Conservation (phyloP, 2,113 vertebrate genomes). For the Brienomyrus longianalis region DNA sequence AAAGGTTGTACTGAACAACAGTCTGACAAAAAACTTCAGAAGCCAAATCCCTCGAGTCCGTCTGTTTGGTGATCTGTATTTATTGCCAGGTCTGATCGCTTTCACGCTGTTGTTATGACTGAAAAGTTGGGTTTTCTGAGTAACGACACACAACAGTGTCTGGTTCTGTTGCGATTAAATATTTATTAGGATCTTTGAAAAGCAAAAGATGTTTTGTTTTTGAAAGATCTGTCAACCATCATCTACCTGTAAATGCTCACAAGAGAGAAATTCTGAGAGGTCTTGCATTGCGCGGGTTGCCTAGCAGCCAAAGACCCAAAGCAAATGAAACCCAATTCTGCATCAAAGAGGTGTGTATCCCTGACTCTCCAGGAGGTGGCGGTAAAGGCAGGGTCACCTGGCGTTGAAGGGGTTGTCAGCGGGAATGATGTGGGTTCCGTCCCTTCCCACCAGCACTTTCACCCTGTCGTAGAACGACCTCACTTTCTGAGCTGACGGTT, state of each 20-base stretch:
- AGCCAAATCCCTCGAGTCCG: background rate
- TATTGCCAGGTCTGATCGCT: background rate
- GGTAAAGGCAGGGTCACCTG: conserved; percentile 51
- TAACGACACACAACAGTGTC: background rate
- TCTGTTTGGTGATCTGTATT: background rate
- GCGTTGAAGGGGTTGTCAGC: conserved; percentile 80
- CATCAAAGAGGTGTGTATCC: background rate
- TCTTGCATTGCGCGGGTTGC: no score
- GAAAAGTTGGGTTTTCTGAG: background rate
- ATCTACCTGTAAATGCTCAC: conserved; percentile 8
- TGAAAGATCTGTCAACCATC: background rate
- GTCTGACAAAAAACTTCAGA: background rate
- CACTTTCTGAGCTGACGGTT: conserved; percentile 57
- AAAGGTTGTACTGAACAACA: background rate
- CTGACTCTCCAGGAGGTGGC: background rate
- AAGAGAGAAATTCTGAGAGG: background rate
- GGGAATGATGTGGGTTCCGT: conserved; percentile 79
- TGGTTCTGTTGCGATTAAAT: background rate
- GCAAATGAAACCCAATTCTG: background rate
- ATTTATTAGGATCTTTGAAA: background rate
- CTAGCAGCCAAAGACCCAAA: background rate
- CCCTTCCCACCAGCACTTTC: conserved; percentile 78
- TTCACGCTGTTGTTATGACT: background rate
- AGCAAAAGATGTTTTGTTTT: background rate
- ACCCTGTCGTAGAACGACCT: conserved; percentile 80